Evolutionary conservation across 2,113 vertebrate genomes (phyloP).

Genomic region (Cairina moschata): DNA sequence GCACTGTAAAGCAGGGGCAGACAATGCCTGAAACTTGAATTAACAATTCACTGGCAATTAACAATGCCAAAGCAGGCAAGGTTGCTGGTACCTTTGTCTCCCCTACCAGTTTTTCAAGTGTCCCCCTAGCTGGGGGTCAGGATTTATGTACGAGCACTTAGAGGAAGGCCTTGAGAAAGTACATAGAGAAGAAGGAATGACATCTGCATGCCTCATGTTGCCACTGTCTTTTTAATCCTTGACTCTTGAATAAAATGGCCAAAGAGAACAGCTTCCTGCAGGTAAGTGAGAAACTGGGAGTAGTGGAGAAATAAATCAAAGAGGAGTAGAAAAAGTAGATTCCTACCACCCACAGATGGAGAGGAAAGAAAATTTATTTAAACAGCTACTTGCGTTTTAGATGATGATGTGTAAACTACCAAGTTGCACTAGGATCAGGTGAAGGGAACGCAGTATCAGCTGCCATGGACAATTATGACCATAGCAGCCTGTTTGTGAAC

Average conservation of each 20-base stretch:
- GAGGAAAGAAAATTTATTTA: background rate
- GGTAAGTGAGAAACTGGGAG: background rate
- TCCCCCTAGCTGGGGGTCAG: background rate
- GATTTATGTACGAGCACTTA: background rate
- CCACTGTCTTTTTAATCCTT: background rate
- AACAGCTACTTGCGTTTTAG: background rate
- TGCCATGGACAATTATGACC: background rate
- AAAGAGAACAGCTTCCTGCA: background rate
- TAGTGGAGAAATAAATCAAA: background rate
- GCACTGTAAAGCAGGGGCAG: background rate
- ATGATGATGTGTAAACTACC: background rate
- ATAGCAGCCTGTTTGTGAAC: background rate
- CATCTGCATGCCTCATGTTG: background rate
- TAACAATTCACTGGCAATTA: background rate
- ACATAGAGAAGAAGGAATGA: background rate
- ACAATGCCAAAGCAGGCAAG: background rate
- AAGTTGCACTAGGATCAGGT: background rate
- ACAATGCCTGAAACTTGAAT: background rate
- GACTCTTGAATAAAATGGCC: background rate
- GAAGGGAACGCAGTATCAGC: background rate
- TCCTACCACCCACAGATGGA: rapidly evolving
- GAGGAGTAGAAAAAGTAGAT: background rate
- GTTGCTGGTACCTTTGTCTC: background rate
- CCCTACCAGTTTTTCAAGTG: background rate
- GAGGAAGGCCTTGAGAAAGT: background rate